phyloP scores from a whole-genome alignment of 2,888 invertebrate genomes.

The Drosophila subquinaria region DNA sequence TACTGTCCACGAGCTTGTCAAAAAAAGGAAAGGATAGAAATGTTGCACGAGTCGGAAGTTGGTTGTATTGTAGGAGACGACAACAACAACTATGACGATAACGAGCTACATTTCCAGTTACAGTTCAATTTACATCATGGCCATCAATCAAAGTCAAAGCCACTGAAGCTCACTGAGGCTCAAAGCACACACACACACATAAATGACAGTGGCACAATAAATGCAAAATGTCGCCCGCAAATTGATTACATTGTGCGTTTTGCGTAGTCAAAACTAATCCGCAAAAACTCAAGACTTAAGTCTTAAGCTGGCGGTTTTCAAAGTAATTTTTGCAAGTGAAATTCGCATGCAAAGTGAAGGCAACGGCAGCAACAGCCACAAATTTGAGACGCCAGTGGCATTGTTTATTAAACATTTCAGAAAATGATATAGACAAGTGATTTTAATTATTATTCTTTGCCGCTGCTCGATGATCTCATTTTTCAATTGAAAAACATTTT shows the following conservation, averaged over 20 bases:
- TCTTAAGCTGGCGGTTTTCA: constrained; percentile 33
- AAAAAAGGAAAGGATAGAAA: constrained; percentile 16
- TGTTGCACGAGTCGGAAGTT: constrained; percentile 59
- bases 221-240: constrained; percentile 31
- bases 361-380: constrained; percentile 17
- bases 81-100: constrained; percentile 16
- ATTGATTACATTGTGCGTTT: constrained; percentile 51
- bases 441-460: constrained; percentile 76
- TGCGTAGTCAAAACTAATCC: constrained; percentile 57
- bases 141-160: constrained; percentile 61
- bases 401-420: constrained; percentile 70
- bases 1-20: constrained; percentile 54
- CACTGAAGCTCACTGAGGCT: constrained; percentile 12
- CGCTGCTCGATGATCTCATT: constrained; percentile 70
- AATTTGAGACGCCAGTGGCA: constrained; percentile 42
- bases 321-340: constrained; percentile 40
- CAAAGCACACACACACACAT: constrained; percentile 1
- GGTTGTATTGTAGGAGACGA: constrained; percentile 20
- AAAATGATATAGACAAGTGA: constrained; percentile 68
- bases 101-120: constrained; percentile 43
- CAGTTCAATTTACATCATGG: constrained; percentile 60
- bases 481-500: constrained; percentile 71
- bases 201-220: constrained; percentile 9
- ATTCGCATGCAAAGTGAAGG: constrained; percentile 34
- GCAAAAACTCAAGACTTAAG: constrained; percentile 45